These are phyloP conservation scores for Drosophila pruinosa DNA, from an alignment of 1,140 invertebrate genomes.

Conservation along the genomic window DNA sequence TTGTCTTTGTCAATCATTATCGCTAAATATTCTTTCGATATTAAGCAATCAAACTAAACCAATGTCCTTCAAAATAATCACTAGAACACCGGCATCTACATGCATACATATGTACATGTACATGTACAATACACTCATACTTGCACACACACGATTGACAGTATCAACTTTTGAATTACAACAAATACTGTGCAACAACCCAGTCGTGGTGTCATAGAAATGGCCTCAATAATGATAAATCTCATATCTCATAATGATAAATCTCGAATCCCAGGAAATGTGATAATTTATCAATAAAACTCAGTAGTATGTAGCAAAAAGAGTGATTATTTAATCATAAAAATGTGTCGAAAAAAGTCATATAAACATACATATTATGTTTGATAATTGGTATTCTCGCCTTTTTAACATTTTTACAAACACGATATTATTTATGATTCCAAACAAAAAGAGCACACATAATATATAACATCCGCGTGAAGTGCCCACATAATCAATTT, in stretches of 20 bases:
- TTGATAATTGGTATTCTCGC: too few species aligned
- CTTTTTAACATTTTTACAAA: too few species aligned
- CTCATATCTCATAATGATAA: not conserved
- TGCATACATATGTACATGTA: constrained; percentile 1
- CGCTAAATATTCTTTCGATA: constrained; percentile 32
- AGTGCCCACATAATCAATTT: constrained; percentile 4
- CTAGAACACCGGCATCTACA: constrained; percentile 31
- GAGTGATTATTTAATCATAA: too few species aligned
- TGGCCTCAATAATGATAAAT: not conserved
- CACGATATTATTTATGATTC: not conserved
- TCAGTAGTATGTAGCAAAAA: not conserved
- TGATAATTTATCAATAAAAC: constrained; percentile 8
- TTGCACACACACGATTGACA: constrained; percentile 25
- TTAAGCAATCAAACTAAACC: constrained; percentile 59
- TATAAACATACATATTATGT: not conserved
- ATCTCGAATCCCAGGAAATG: constrained; percentile 5
- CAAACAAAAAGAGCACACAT: not conserved
- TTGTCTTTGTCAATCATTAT: constrained; percentile 16
- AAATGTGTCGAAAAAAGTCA: too few species aligned
- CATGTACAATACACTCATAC: constrained; percentile 1
- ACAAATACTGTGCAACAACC: not conserved
- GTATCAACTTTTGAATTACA: constrained; percentile 31
- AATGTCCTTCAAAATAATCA: constrained; percentile 80
- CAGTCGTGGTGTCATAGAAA: constrained; percentile 2
- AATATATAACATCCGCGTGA: not conserved